Evolutionary conservation across 1,140 invertebrate genomes (phyloP).

Genomic region (Spodoptera frugiperda): DNA sequence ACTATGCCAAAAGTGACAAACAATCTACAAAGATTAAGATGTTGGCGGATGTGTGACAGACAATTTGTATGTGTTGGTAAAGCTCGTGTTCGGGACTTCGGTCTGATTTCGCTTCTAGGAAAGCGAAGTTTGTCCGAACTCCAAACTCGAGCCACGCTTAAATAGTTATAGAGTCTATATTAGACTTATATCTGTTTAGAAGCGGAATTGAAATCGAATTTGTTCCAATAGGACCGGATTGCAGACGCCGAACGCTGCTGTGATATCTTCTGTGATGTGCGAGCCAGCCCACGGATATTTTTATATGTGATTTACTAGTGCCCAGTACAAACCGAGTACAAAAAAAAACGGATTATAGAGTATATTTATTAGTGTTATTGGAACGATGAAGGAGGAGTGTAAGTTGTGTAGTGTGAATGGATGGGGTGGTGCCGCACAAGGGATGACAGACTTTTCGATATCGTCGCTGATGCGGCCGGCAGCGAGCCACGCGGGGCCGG

Average conservation of each 20-base stretch:
- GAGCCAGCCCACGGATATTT: constrained; percentile 80
- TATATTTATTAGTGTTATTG: constrained; percentile 77
- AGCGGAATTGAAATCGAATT: constrained; percentile 48
- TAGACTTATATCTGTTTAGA: constrained; percentile 43
- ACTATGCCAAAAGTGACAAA: constrained; percentile 45
- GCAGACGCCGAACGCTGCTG: constrained; percentile 78
- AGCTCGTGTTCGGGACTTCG: constrained; percentile 35
- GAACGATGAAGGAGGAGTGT: constrained; percentile 84
- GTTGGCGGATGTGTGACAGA: constrained; percentile 16
- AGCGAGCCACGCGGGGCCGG: constrained; percentile 64
- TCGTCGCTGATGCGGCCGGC: constrained; percentile 82
- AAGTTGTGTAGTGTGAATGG: constrained; percentile 81
- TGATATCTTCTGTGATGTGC: constrained; percentile 84
- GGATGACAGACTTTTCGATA: constrained; percentile 82
- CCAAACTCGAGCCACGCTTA: not conserved
- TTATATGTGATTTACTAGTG: constrained; percentile 86
- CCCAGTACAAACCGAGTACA: constrained; percentile 86
- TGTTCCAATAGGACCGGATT: constrained; percentile 58
- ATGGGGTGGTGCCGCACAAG: constrained; percentile 69
- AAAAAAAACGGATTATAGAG: constrained; percentile 82
- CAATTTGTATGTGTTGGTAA: constrained; percentile 51
- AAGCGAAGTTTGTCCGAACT: constrained; percentile 36
- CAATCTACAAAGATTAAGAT: constrained; percentile 29
- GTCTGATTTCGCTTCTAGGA: constrained; percentile 41
- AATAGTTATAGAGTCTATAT: constrained; percentile 35